Evolutionary conservation across 2,797 vertebrate species (phyloP), one percentile per base, ranked within the genome.

Genomic region (Arrhamphus sclerolepis): DNA sequence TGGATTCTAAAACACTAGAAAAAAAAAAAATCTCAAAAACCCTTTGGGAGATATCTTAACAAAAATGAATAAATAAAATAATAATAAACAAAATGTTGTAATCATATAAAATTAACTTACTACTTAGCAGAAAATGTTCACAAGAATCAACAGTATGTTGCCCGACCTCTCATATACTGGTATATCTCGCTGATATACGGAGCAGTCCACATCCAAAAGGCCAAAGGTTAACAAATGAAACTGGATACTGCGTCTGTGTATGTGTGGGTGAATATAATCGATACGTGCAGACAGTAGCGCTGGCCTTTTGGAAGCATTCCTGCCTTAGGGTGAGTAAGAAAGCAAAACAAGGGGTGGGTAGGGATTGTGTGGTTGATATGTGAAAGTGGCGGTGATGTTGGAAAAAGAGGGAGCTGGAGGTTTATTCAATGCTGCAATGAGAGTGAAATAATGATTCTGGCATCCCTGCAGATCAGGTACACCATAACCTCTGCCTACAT

Each of bases 221-320:
- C 85, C 72, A 87, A 14, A 47, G 82, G 84, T 82, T 87, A 88
- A 87, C 83, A 81, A 85, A 75, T 82, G 75, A 82, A 85, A 83
- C 75, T 78, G 66, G 70, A 84, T 81, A 66, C 79, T 75, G 62
- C 3, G 46, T 53, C 56, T 67, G 56, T 69, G 68, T 86, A 75
- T 87, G 78, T 79, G 83, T 89, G 87, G 86, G 82, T 89, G 85
- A 89, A 68, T 62, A 61, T 48, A 85, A 89, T 89, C 86, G 77
- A 89, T 89, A 90, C 67, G 62, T 48, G 59, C 50, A 74, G 46
- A 21, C 74, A 66, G 71, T 72, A 53, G 73, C 65, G 55, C 38
- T 62, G 71, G 78, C 61, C 81, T 74, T 72, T 55, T 85, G 78
- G 75, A 85, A 77, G 59, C 61, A 80, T 50, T 75, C 43, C 66